phyloP scores from a whole-genome alignment of 2,797 vertebrate species.

The Geotrypetes seraphini region DNA sequence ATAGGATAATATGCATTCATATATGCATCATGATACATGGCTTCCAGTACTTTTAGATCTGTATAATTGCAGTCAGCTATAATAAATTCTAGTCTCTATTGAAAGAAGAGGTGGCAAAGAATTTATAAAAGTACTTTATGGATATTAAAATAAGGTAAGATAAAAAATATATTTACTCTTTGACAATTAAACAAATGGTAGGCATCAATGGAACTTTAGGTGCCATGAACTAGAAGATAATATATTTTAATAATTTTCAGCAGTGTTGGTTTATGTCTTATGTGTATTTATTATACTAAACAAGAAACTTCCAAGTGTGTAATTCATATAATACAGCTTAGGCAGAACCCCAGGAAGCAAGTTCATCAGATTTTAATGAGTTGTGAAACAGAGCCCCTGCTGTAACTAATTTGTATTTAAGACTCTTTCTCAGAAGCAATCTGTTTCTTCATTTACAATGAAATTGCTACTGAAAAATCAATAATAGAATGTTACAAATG shows the following conservation, averaged over 20 bases:
- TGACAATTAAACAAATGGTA: conserved; percentile 13
- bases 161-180: too few species aligned
- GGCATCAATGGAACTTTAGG: conserved; percentile 9
- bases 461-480: not conserved
- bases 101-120: too few species aligned
- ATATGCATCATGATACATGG: too few species aligned
- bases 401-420: conserved; percentile 22
- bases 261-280: conserved; percentile 1
- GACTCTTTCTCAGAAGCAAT: not conserved
- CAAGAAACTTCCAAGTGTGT: conserved; percentile 4
- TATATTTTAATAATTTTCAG: not conserved
- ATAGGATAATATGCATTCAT: too few species aligned
- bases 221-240: conserved; percentile 7
- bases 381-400: conserved; percentile 14
- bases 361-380: conserved; percentile 15
- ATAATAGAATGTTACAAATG: not conserved
- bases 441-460: conserved; percentile 3
- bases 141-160: too few species aligned
- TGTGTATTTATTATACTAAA: conserved; percentile 2
- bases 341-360: conserved; percentile 5
- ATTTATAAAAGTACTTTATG: too few species aligned
- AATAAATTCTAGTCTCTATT: too few species aligned
- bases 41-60: too few species aligned
- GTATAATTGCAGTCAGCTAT: too few species aligned
- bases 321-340: conserved; percentile 12